These are phyloP conservation scores for Chanos chanos DNA, from an alignment of 2,797 vertebrate genomes.

Conservation along the genomic window DNA sequence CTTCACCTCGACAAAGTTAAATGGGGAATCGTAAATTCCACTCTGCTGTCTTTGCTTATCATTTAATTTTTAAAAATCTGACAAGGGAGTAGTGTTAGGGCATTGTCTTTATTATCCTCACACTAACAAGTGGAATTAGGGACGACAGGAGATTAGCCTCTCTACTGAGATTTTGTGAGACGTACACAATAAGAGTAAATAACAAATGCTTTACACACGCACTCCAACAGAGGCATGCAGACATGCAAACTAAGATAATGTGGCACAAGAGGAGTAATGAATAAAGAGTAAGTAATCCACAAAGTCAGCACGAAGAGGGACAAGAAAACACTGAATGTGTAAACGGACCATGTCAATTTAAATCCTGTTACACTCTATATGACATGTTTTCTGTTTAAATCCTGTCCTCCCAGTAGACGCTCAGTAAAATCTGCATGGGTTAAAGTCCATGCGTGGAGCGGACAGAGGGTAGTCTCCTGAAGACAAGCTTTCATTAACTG, in stretches of 20 bases:
- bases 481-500: conserved; percentile 78
- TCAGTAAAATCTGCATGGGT: conserved; percentile 12
- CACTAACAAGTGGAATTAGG: conserved; percentile 14
- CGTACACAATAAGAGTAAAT: conserved; percentile 16
- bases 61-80: not conserved
- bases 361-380: too few relatives aligned
- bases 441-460: conserved; percentile 28
- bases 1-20: too few relatives aligned
- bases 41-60: too few relatives aligned
- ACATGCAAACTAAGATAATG: too few relatives aligned
- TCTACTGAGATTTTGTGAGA: conserved; percentile 12
- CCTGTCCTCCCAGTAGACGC: not conserved
- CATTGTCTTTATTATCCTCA: conserved; percentile 13
- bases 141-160: conserved; percentile 5
- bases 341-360: too few relatives aligned
- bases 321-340: too few relatives aligned
- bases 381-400: not conserved
- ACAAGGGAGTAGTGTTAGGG: not conserved
- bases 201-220: not conserved
- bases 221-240: too few relatives aligned
- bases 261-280: too few relatives aligned
- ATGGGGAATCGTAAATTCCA: too few relatives aligned
- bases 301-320: too few relatives aligned
- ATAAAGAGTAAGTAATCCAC: too few relatives aligned
- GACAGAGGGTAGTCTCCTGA: conserved; percentile 71